A percentile compares a stretch with the other conserved stretches of the same genome.
phyloP scores from a whole-genome alignment of 2,888 invertebrate genomes.

The Theodoxus fluviatilis region DNA sequence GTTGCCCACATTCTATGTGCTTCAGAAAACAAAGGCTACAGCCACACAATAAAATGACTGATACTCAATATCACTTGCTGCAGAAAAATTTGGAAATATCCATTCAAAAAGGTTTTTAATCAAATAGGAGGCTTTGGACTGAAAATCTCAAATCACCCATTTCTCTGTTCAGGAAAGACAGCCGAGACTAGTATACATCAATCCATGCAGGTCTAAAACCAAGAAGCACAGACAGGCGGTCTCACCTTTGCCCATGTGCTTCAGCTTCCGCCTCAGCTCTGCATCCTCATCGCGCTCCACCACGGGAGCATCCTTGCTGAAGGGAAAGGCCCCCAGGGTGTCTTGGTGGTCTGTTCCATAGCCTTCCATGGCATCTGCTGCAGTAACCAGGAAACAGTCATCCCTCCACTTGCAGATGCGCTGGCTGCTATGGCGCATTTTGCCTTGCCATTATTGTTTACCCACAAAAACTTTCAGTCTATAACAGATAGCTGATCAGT shows the following conservation, averaged over 20 bases:
- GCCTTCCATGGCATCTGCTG: constrained; percentile 40
- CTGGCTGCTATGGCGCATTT: no score
- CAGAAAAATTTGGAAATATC: background rate
- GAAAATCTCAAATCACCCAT: background rate
- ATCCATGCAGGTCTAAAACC: background rate
- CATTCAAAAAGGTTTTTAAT: background rate
- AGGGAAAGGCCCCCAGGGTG: constrained; percentile 59
- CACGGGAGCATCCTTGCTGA: constrained; percentile 49
- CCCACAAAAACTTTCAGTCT: no score
- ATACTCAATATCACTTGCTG: background rate
- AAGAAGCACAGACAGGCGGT: background rate
- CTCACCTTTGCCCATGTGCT: constrained; percentile 62
- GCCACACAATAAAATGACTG: background rate
- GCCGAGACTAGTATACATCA: no score
- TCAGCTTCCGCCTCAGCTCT: constrained; percentile 57
- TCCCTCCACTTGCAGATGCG: no score
- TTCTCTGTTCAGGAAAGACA: background rate
- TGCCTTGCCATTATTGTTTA: no score
- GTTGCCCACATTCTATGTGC: background rate
- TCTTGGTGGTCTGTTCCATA: constrained; percentile 57
- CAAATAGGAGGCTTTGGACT: background rate
- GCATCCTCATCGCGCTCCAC: constrained; percentile 49
- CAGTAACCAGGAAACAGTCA: background rate
- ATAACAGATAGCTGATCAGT: no score
- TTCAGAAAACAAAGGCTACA: background rate